A percentile compares a stretch with the other conserved stretches of the same genome.
These are phyloP conservation scores for Stenichneumon culpator DNA, from an alignment of 2,888 invertebrate genomes.

Conservation along the genomic window DNA sequence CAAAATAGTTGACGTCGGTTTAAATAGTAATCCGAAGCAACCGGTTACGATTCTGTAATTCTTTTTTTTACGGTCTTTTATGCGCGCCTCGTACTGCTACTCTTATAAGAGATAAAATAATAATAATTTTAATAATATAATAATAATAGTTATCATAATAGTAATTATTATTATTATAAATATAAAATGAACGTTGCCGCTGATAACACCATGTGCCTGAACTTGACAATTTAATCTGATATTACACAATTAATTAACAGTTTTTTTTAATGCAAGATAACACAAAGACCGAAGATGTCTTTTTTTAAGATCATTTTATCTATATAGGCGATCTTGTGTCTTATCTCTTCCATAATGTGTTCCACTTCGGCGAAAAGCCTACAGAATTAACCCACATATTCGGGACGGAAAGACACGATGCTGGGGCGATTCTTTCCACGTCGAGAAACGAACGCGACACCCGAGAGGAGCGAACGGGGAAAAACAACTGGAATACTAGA, in stretches of 20 bases:
- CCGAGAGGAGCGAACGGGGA: background rate
- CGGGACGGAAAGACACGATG: background rate
- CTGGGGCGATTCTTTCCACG: constrained; percentile 1
- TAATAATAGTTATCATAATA: no score
- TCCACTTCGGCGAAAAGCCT: background rate
- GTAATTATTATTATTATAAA: no score
- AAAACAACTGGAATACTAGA: constrained; percentile 10
- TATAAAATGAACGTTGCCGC: no score
- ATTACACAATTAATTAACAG: background rate
- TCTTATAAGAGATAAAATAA: no score
- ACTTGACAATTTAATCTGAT: no score
- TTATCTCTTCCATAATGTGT: background rate
- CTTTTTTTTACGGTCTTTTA: no score
- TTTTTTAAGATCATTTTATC: background rate
- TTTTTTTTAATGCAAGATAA: background rate
- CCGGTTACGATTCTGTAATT: no score
- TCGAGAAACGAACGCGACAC: background rate
- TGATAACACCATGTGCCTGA: no score
- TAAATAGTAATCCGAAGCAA: no score
- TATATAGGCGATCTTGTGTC: background rate
- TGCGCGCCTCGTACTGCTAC: no score
- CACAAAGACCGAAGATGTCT: background rate
- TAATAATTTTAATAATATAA: no score
- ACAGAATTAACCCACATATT: constrained; percentile 2
- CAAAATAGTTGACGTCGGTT: no score